Base-by-base conservation (phyloP, 2,888 invertebrate genomes). In the Pegoplata infirma region DNA sequence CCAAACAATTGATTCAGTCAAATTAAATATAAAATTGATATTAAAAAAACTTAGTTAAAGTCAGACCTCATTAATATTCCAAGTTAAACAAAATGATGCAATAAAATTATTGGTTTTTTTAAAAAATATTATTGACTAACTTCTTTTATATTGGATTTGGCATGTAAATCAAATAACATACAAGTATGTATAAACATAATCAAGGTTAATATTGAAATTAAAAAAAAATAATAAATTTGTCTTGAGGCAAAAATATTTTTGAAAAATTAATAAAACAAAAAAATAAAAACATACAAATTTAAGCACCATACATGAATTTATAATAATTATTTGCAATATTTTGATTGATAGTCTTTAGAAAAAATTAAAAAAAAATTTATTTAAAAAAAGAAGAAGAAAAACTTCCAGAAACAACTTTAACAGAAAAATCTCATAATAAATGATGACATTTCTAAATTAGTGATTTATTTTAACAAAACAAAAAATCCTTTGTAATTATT, bases 11-110 rank as follows among this genome's bases (percentile, higher is more conserved):
- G 32, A 32, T 8, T 32, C 32, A 6, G 10, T 32, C 10, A 32
- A 32, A 1, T 28, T 28, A 7, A 28, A 28, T 28, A 28, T 28
- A 28, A 28, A n/a, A n/a, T n/a, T n/a, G n/a, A n/a, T n/a, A n/a
- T n/a, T n/a, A n/a, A n/a, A 28, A 28, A 28, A 28, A 7, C 8
- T 32, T 12, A 32, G 32, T 32, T 32, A 32, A 32, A 32, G 8
- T 25, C 8, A 36, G 58, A 46, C 66, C 51, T 71, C 53, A 74
- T 74, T 78, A 74, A 55, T 69, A 74, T 78, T 64, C 78, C 66
- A 74, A 71, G 53, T 55, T 12, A 55, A 71, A 66, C 49, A 59
- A 49, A 71, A 10, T 78, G 74, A 78, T 74, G 78, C 66, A 78
- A 78, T 78, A 21, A 49, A 61, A 55, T 56, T 69, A 47, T 66